Conservation (phyloP, 2,888 invertebrate species). For the Ochropacha duplaris region DNA sequence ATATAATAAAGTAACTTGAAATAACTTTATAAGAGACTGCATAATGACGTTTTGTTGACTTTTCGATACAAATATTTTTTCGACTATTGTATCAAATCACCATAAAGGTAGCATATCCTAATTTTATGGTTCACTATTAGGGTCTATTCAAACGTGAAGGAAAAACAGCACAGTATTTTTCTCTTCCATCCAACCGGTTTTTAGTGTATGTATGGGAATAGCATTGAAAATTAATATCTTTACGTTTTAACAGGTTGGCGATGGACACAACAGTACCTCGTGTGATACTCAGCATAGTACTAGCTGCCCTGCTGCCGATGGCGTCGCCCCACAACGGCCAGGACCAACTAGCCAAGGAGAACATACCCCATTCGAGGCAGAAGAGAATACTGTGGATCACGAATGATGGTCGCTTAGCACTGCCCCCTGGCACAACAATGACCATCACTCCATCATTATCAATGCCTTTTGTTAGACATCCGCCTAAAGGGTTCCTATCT, state of each 20-base stretch:
- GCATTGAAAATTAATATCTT: background rate
- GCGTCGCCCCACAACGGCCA: conserved; percentile 54
- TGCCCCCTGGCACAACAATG: conserved; percentile 92
- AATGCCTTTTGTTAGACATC: conserved; percentile 92
- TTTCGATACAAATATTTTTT: background rate
- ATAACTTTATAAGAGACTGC: background rate
- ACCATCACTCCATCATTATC: conserved; percentile 91
- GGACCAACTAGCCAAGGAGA: conserved; percentile 61
- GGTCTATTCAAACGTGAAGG: too few relatives aligned
- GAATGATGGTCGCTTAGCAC: conserved; percentile 90
- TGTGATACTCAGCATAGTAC: conserved; percentile 71
- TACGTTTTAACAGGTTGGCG: conserved; percentile 46
- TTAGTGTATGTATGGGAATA: too few relatives aligned
- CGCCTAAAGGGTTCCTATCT: conserved; percentile 92
- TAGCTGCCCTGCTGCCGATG: conserved; percentile 71
- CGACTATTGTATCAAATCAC: too few relatives aligned
- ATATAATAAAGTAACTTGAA: background rate
- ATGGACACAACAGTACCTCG: conserved; percentile 74
- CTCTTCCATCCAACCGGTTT: too few relatives aligned
- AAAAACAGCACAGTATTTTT: too few relatives aligned
- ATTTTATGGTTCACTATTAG: too few relatives aligned
- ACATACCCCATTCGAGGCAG: conserved; percentile 87
- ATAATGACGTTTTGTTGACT: background rate
- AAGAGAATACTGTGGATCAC: conserved; percentile 94
- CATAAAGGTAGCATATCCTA: too few relatives aligned